These are phyloP conservation scores for Tribolium castaneum DNA, from an alignment of 1,140 invertebrate genomes.

Conservation along the genomic window DNA sequence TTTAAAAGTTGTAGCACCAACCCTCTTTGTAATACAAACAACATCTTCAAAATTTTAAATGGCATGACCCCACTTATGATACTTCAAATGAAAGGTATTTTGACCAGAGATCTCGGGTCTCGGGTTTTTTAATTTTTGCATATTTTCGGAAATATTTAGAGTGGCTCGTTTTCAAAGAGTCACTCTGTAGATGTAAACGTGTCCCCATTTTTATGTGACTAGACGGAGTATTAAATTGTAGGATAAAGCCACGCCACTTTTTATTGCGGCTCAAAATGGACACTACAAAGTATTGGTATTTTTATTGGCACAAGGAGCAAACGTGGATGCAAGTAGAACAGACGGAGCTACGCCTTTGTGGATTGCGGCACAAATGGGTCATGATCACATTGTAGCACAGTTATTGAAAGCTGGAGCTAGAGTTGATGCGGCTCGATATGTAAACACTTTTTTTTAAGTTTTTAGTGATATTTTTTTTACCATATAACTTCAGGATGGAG, in stretches of 20 bases:
- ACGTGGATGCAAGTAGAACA: slow-evolving; percentile 75
- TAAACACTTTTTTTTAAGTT: slow-evolving; percentile 59
- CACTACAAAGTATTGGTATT: slow-evolving; percentile 80
- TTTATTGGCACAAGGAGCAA: slow-evolving; percentile 77
- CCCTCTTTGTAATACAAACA: no score
- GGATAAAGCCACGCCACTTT: slow-evolving; percentile 89
- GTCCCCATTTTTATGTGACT: no score
- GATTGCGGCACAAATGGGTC: slow-evolving; percentile 95
- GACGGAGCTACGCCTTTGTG: slow-evolving; percentile 91
- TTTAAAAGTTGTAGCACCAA: no score
- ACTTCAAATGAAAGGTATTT: no score
- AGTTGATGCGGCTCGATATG: slow-evolving; percentile 84
- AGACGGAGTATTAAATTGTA: slow-evolving; percentile 61
- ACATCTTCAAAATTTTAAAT: no score
- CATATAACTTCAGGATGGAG: slow-evolving; percentile 77
- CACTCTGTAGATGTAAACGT: no score
- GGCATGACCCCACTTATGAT: no score
- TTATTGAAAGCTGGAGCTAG: slow-evolving; percentile 81
- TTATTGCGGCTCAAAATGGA: slow-evolving; percentile 92
- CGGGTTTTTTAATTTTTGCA: no score
- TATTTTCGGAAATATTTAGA: no score
- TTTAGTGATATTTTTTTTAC: background rate
- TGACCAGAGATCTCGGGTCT: no score
- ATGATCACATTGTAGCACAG: slow-evolving; percentile 82
- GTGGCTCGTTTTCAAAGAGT: no score